Evolutionary conservation across 2,888 invertebrate species (phyloP).

Genomic region (Drosophila incognita): DNA sequence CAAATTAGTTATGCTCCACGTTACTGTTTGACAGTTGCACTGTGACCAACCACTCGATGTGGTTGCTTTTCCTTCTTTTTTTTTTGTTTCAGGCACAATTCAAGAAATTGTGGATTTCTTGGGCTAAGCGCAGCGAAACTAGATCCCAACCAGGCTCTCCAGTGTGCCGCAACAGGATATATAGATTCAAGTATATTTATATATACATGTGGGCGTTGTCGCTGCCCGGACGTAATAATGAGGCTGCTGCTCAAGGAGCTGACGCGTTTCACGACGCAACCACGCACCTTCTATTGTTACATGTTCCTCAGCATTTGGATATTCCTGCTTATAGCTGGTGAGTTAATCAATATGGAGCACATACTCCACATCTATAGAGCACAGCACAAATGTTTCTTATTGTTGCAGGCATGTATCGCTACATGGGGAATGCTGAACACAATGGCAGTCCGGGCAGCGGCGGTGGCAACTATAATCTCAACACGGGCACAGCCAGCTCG

Average conservation of each 20-base stretch:
- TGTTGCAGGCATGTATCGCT: constrained; percentile 90
- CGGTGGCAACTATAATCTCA: constrained; percentile 45
- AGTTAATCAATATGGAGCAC: constrained; percentile 36
- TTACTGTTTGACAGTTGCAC: constrained; percentile 56
- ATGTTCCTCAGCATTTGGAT: constrained; percentile 93
- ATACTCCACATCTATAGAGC: background rate
- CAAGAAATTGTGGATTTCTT: background rate
- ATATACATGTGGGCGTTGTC: constrained; percentile 25
- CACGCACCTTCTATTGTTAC: constrained; percentile 93
- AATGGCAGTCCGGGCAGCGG: constrained; percentile 42
- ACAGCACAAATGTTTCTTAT: constrained; percentile 53
- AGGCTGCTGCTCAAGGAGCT: constrained; percentile 86
- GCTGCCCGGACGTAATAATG: constrained; percentile 46
- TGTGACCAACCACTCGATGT: constrained; percentile 13
- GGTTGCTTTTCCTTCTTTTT: constrained; percentile 11
- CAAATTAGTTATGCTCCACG: constrained; percentile 64
- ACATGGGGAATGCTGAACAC: constrained; percentile 87
- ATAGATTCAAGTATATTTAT: background rate
- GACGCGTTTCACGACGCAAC: constrained; percentile 88
- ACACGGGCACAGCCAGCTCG: constrained; percentile 43
- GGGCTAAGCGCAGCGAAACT: background rate
- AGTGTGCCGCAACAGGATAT: constrained; percentile 29
- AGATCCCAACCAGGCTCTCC: constrained; percentile 21
- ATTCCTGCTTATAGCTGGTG: constrained; percentile 91
- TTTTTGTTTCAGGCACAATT: background rate